A percentile compares a stretch with the other conserved stretches of the same genome.
Evolutionary conservation across 1,140 invertebrate genomes (phyloP).

Genomic region (Drosophila chauvacae): DNA sequence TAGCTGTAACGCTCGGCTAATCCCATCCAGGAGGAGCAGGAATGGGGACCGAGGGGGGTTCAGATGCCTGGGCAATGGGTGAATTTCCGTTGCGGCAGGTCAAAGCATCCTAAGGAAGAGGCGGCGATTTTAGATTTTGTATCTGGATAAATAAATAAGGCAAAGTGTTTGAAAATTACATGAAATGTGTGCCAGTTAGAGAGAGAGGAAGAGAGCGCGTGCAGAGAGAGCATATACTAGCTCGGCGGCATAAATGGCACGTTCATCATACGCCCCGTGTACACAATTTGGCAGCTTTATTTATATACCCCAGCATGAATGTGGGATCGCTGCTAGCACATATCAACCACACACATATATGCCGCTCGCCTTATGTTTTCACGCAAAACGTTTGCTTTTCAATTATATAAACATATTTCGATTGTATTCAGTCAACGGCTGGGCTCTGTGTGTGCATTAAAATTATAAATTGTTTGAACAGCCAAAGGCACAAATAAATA

Average conservation of each 20-base stretch:
- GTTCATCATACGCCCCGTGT: slow-evolving; percentile 80
- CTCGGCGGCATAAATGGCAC: slow-evolving; percentile 72
- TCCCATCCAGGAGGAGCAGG: not conserved
- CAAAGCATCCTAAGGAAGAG: slow-evolving; percentile 41
- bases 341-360: slow-evolving; percentile 11
- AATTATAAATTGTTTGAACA: slow-evolving; percentile 79
- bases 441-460: slow-evolving; percentile 70
- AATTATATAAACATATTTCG: slow-evolving; percentile 82
- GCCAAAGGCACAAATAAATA: slow-evolving; percentile 64
- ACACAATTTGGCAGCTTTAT: slow-evolving; percentile 76
- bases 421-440: slow-evolving; percentile 72
- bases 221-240: slow-evolving; percentile 28
- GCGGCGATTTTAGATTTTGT: slow-evolving; percentile 5
- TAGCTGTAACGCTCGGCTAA: slow-evolving; percentile 28
- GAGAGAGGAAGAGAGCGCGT: not conserved
- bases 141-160: slow-evolving; percentile 56
- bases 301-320: slow-evolving; percentile 61
- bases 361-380: slow-evolving; percentile 67
- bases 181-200: slow-evolving; percentile 59
- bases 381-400: slow-evolving; percentile 71
- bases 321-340: slow-evolving; percentile 34
- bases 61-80: slow-evolving; percentile 22
- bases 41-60: not conserved
- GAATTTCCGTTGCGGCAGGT: slow-evolving; percentile 73
- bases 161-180: slow-evolving; percentile 65